Evolutionary conservation across 2,888 invertebrate species (phyloP).

Genomic region (Orthonevra nobilis): DNA sequence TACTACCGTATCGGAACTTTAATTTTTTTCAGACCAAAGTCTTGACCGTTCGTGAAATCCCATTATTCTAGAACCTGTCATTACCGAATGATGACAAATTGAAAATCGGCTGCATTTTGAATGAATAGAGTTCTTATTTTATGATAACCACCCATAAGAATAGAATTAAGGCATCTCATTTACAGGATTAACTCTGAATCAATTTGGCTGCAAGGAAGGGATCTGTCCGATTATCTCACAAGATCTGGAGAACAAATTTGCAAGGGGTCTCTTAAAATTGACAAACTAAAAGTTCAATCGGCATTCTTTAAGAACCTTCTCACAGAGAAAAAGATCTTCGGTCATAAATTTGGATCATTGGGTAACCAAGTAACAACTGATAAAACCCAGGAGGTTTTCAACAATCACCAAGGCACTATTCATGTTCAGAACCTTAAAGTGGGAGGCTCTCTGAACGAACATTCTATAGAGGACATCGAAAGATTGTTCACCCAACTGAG

Average conservation of each 20-base stretch:
- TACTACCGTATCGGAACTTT: too few species aligned
- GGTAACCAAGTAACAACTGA: slow-evolving; percentile 67
- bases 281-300: slow-evolving; percentile 65
- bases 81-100: too few species aligned
- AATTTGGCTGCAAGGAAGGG: slow-evolving; percentile 62
- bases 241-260: slow-evolving; percentile 72
- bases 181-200: slow-evolving; percentile 45
- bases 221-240: slow-evolving; percentile 71
- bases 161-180: too few species aligned
- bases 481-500: slow-evolving; percentile 74
- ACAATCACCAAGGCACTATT: slow-evolving; percentile 74
- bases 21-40: too few species aligned
- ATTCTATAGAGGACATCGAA: slow-evolving; percentile 73
- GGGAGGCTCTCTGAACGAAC: slow-evolving; percentile 74
- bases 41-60: too few species aligned
- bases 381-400: slow-evolving; percentile 71
- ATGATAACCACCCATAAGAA: not conserved
- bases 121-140: too few species aligned
- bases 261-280: slow-evolving; percentile 71
- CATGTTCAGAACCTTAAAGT: slow-evolving; percentile 78
- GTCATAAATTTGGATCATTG: slow-evolving; percentile 50
- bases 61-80: too few species aligned
- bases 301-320: slow-evolving; percentile 72
- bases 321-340: slow-evolving; percentile 73
- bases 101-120: too few species aligned